A percentile compares a stretch with the other conserved stretches of the same genome.
These are phyloP conservation scores for Galagoides demidoff DNA, from an alignment of 2,797 vertebrate species.

Conservation along the genomic window DNA sequence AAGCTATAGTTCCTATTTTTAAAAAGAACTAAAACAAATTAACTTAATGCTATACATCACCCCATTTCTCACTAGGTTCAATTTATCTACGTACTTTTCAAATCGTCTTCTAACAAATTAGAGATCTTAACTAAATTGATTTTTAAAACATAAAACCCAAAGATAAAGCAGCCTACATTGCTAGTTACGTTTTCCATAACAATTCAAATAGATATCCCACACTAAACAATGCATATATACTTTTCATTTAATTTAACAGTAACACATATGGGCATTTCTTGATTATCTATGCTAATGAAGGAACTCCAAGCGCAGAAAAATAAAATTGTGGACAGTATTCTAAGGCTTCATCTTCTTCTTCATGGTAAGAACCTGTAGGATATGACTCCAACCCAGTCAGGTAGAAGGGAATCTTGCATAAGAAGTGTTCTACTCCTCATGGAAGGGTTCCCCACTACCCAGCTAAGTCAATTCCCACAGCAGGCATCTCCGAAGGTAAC, in stretches of 20 bases:
- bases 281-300: conserved; percentile 16
- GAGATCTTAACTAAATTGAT: conserved; percentile 12
- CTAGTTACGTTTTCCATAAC: conserved; percentile 29
- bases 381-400: conserved; percentile 72
- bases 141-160: conserved; percentile 35
- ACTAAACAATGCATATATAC: not conserved
- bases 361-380: conserved; percentile 16
- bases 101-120: conserved; percentile 39
- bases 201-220: conserved; percentile 16
- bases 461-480: conserved; percentile 75
- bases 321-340: not conserved
- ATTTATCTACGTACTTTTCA: conserved; percentile 28
- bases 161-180: not conserved
- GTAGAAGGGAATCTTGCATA: conserved; percentile 77
- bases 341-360: conserved; percentile 57
- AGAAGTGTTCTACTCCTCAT: conserved; percentile 76
- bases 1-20: not conserved
- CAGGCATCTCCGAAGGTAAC: conserved; percentile 57
- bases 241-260: conserved; percentile 42
- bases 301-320: conserved; percentile 15
- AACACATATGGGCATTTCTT: conserved; percentile 29
- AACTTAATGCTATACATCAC: not conserved
- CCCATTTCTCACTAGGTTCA: not conserved
- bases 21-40: conserved; percentile 43
- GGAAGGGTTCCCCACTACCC: conserved; percentile 79